phyloP scores from a whole-genome alignment of 2,113 vertebrate species.

The Atherinomorus stipes region DNA sequence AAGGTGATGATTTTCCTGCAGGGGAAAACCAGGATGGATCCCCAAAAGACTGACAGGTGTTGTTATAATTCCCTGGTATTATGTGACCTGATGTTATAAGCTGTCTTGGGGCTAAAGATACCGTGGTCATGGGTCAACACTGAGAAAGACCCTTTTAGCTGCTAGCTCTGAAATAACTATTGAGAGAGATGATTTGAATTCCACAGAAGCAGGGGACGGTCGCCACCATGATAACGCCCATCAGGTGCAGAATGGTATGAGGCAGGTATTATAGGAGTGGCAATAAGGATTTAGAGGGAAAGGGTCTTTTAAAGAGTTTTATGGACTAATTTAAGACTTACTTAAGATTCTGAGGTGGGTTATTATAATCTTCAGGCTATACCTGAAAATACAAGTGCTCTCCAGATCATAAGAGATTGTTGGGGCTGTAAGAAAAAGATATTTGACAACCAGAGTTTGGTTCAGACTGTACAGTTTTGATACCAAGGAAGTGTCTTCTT shows the following conservation, averaged over 20 bases:
- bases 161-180: constrained; percentile 58
- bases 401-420: no score
- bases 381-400: no score
- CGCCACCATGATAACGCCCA: constrained; percentile 1
- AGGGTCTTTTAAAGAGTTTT: not conserved
- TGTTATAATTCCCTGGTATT: constrained; percentile 35
- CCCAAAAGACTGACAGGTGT: constrained; percentile 34
- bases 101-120: constrained; percentile 32
- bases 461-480: no score
- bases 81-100: constrained; percentile 55
- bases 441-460: no score
- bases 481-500: no score
- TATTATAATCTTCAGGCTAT: no score
- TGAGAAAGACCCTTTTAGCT: constrained; percentile 38
- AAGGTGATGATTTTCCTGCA: constrained; percentile 44
- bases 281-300: not conserved
- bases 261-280: not conserved
- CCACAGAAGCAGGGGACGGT: constrained; percentile 27
- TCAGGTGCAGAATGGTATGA: not conserved
- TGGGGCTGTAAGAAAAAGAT: no score
- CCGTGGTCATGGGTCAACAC: constrained; percentile 44
- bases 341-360: no score
- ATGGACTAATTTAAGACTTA: not conserved
- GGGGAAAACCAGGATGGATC: constrained; percentile 24
- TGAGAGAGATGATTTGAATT: constrained; percentile 49